Conservation (phyloP, 2,888 invertebrate genomes). For the Protophormia terraenovae region DNA sequence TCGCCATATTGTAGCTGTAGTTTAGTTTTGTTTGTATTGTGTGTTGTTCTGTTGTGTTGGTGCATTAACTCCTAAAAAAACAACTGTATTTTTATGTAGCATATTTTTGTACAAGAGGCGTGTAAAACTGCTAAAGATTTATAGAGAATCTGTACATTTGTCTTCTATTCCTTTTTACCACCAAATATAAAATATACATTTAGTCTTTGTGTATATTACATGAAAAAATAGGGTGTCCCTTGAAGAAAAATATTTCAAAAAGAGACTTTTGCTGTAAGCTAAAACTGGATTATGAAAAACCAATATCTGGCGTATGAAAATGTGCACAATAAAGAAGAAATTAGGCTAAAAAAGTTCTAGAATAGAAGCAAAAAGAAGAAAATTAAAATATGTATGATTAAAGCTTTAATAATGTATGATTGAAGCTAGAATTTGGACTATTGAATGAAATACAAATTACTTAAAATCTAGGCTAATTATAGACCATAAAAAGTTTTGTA, state of each 20-base stretch:
- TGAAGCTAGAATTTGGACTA: too few species aligned
- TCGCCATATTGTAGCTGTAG: slow-evolving; percentile 37
- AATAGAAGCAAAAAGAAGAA: too few species aligned
- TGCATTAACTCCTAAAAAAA: slow-evolving; percentile 45
- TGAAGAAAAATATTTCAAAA: background rate
- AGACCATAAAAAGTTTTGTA: too few species aligned
- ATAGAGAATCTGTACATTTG: slow-evolving; percentile 47
- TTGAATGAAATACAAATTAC: too few species aligned
- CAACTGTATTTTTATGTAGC: slow-evolving; percentile 15
- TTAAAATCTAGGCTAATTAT: too few species aligned
- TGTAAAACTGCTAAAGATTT: slow-evolving; percentile 50
- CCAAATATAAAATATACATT: background rate
- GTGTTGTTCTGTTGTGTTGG: background rate
- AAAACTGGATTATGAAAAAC: too few species aligned
- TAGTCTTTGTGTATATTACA: background rate
- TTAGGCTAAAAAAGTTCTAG: too few species aligned
- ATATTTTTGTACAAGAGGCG: slow-evolving; percentile 46
- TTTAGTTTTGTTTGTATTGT: background rate
- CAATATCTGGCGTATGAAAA: too few species aligned
- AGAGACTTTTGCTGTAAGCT: too few species aligned
- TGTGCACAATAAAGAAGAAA: too few species aligned
- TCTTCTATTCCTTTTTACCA: slow-evolving; percentile 20
- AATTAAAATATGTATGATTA: too few species aligned
- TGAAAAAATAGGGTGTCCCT: background rate
- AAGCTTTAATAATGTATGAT: too few species aligned